phyloP scores from a whole-genome alignment of 1,140 invertebrate genomes.

The Drosophila subobscura region DNA sequence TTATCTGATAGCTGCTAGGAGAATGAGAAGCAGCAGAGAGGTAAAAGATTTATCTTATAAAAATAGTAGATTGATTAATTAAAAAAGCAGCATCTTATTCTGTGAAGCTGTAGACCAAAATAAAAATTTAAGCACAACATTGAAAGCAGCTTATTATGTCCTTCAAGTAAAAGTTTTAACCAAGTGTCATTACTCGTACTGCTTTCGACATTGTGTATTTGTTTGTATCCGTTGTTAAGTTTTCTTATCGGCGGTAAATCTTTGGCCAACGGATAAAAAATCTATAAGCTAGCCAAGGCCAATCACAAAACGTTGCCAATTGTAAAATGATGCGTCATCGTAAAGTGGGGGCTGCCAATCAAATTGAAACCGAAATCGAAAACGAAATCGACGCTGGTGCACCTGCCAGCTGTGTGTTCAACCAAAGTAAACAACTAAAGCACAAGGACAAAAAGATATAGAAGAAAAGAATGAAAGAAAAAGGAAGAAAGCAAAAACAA shows the following conservation, averaged over 20 bases:
- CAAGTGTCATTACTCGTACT: no score
- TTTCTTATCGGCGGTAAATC: slow-evolving; percentile 24
- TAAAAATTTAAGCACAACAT: no score
- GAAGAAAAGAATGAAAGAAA: neutral
- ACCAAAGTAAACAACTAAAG: slow-evolving; percentile 47
- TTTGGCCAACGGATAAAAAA: slow-evolving; percentile 24
- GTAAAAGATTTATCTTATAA: no score
- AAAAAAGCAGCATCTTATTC: no score
- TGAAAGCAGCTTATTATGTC: no score
- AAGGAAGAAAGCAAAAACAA: slow-evolving; percentile 6
- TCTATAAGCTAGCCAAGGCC: slow-evolving; percentile 34
- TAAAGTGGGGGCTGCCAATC: slow-evolving; percentile 71
- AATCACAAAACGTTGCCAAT: slow-evolving; percentile 43
- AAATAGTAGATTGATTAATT: no score
- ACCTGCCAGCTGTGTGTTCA: slow-evolving; percentile 60
- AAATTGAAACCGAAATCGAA: slow-evolving; percentile 51
- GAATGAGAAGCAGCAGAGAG: no score
- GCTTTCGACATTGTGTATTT: no score
- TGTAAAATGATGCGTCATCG: slow-evolving; percentile 69
- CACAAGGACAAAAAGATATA: slow-evolving; percentile 12
- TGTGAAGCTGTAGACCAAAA: no score
- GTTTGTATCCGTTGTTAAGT: slow-evolving; percentile 14
- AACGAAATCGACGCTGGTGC: slow-evolving; percentile 38
- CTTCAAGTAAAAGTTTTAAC: no score
- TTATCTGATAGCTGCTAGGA: no score